These are phyloP conservation scores for Zeus faber DNA, from an alignment of 2,113 vertebrate genomes.

Conservation along the genomic window DNA sequence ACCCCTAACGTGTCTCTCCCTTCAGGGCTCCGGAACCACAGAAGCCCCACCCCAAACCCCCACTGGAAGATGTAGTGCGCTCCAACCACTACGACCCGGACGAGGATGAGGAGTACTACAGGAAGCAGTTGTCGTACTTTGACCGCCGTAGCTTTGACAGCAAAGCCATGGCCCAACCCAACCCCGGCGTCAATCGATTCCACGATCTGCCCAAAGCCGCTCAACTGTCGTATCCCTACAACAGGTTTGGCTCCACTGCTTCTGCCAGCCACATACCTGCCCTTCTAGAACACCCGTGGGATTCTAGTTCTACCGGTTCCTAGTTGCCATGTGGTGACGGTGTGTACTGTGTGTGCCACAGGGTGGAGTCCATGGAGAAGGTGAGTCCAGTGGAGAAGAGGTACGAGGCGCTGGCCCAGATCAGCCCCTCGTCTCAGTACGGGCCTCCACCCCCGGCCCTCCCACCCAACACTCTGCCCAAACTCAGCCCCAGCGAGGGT, in stretches of 20 bases:
- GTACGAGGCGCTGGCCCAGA: constrained; percentile 80
- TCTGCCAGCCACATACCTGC: not conserved
- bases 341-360: constrained; percentile 27
- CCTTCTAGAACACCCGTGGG: not conserved
- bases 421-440: constrained; percentile 83
- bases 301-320: not conserved
- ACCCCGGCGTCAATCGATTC: constrained; percentile 78
- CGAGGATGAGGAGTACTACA: constrained; percentile 95
- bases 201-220: constrained; percentile 82
- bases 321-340: not conserved
- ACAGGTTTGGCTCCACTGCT: constrained; percentile 73
- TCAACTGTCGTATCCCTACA: constrained; percentile 83
- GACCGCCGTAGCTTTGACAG: constrained; percentile 92
- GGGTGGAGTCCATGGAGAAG: constrained; percentile 85
- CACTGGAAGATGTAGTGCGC: constrained; percentile 84
- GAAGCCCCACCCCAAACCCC: constrained; percentile 86
- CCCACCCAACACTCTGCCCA: constrained; percentile 81
- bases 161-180: constrained; percentile 79
- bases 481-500: constrained; percentile 85
- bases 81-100: constrained; percentile 92
- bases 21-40: constrained; percentile 91
- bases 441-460: constrained; percentile 72
- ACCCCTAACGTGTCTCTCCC: not conserved
- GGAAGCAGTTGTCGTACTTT: constrained; percentile 95
- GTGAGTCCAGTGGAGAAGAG: constrained; percentile 85